A percentile compares a stretch with the other conserved stretches of the same genome.
These are phyloP conservation scores for Pseudorasbora parva DNA, from an alignment of 2,113 vertebrate species.

Conservation along the genomic window DNA sequence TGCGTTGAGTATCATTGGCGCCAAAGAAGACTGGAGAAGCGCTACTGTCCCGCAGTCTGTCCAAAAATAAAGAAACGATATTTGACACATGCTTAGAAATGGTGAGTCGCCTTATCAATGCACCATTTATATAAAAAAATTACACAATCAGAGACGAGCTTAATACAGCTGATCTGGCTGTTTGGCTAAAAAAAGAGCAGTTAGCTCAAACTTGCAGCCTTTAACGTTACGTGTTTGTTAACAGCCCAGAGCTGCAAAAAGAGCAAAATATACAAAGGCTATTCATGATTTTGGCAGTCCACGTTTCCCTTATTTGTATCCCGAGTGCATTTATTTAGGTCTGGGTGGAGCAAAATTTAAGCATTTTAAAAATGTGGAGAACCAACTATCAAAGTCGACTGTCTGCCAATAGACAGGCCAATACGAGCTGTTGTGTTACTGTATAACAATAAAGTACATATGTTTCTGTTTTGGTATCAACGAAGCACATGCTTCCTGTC, in stretches of 20 bases:
- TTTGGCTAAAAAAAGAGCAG: background rate
- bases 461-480: background rate
- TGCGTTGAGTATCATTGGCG: constrained; percentile 67
- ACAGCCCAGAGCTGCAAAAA: background rate
- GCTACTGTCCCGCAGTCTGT: constrained; percentile 30
- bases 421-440: background rate
- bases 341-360: too few relatives aligned
- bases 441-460: background rate
- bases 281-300: background rate
- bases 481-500: background rate
- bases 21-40: constrained; percentile 65
- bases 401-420: background rate
- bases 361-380: background rate
- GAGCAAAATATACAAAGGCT: background rate
- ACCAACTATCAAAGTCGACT: background rate
- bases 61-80: background rate
- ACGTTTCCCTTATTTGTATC: background rate
- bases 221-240: background rate
- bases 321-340: background rate
- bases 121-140: background rate
- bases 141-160: background rate
- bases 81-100: constrained; percentile 53
- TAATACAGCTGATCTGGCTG: background rate
- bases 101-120: constrained; percentile 61
- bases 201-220: background rate